Conservation (phyloP, 2,888 invertebrate genomes). For the Ornithoptera alexandrae region DNA sequence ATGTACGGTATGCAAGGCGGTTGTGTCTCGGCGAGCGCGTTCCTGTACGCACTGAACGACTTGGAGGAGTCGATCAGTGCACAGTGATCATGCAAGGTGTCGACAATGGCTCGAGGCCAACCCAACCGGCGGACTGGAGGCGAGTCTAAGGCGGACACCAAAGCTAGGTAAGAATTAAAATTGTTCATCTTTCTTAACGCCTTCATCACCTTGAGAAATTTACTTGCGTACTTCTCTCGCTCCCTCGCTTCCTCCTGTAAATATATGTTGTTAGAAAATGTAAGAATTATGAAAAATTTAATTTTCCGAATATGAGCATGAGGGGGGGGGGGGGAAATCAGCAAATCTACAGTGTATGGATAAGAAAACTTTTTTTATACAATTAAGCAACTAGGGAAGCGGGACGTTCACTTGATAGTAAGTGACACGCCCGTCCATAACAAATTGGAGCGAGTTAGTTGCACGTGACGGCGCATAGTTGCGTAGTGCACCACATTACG, state of each 20-base stretch:
- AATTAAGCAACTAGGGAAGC: too few species aligned
- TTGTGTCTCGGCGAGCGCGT: slow-evolving; percentile 94
- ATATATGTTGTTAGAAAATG: background rate
- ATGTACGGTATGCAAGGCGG: slow-evolving; percentile 99
- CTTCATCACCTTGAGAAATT: slow-evolving; percentile 99
- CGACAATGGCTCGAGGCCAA: slow-evolving; percentile 94
- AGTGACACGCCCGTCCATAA: too few species aligned
- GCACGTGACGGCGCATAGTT: too few species aligned
- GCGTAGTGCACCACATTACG: too few species aligned
- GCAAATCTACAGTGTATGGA: too few species aligned
- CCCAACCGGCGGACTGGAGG: slow-evolving; percentile 95
- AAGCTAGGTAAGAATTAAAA: slow-evolving; percentile 98
- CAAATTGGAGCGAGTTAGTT: too few species aligned
- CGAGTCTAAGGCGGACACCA: slow-evolving; percentile 97
- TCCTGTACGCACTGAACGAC: slow-evolving; percentile 97
- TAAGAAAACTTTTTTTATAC: too few species aligned
- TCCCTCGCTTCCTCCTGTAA: slow-evolving; percentile 91
- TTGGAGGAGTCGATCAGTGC: slow-evolving; percentile 98
- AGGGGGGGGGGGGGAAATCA: background rate
- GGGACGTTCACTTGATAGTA: too few species aligned
- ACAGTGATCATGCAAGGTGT: slow-evolving; percentile 96
- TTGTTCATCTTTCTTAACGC: slow-evolving; percentile 98
- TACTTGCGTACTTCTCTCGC: slow-evolving; percentile 95
- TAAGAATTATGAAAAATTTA: background rate
- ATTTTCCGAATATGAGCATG: too few species aligned